Evolutionary conservation across 2,113 vertebrate species (phyloP), one percentile per base, ranked within the genome.

Genomic region (Pygoscelis adeliae): DNA sequence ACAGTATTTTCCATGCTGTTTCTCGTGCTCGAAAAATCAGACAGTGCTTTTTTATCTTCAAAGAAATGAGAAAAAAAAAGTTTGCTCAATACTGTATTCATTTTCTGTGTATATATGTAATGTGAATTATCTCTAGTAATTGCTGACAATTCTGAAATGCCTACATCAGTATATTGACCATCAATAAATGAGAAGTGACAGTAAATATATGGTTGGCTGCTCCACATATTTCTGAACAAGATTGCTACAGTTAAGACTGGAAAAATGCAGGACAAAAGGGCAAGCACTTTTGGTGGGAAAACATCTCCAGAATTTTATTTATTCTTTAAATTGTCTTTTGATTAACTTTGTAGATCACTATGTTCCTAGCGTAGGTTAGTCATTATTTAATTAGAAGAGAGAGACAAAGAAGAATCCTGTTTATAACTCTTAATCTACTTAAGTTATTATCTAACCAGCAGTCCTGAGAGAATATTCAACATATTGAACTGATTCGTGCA

Each of bases 391-490:
- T 96, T 92, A 97, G 34, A 93, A 95, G 30, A 82, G 8, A 81
- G 81, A 81, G 50, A 72, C 70, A 93, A 90, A 89, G 78, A 95
- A 59, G 50, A 93, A 83, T 85, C 69, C 38, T 83, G 32, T 90
- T 95, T 95, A 93, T 90, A 89, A 89, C 50, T 93, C 53, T 93
- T 97, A 95, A 97, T 97, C 95, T 96, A 73, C 80, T 97, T 29
- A 95, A 92, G 65, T 86, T 66, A 83, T 95, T 94, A 94, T 96
- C 89, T 88, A 92, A 62, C 79, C 59, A 79, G 69, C 30, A 66
- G 87, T 94, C 94, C 86, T 92, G 65, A 89, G 84, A 97, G 92
- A 95, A 94, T 97, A 96, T 79, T 87, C 83, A 86, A 91, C 81
- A 70, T 91, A 80, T 23, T 97, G 90, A 95, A 93, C 63, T 77